Conservation (phyloP, 2,113 vertebrate species). For the Phoenicopterus ruber region DNA sequence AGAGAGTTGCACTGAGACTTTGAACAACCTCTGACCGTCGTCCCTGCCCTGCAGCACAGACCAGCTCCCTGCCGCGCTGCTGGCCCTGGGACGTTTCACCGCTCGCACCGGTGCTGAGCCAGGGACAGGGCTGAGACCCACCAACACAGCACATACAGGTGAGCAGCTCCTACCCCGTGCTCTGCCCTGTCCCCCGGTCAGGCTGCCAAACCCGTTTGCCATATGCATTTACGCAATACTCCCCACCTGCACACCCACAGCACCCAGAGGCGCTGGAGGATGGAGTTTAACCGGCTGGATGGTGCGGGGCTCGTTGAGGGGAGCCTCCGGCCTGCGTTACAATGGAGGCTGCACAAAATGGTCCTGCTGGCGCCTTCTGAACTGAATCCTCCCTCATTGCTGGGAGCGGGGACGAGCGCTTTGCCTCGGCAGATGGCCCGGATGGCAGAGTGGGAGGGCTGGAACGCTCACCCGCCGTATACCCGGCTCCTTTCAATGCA, state of each 20-base stretch:
- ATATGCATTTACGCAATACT: accelerated
- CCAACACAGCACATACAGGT: background rate
- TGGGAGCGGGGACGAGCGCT: accelerated
- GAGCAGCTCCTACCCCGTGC: background rate
- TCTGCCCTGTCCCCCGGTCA: background rate
- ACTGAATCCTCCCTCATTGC: background rate
- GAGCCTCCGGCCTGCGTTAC: background rate
- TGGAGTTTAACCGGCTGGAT: background rate
- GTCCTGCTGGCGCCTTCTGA: background rate
- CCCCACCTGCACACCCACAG: background rate
- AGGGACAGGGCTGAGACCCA: background rate
- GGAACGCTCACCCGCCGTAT: accelerated
- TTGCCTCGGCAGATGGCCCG: background rate
- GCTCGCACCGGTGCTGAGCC: background rate
- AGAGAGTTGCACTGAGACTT: background rate
- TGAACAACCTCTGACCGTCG: background rate
- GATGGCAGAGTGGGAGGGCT: background rate
- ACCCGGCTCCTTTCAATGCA: background rate
- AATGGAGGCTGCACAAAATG: background rate
- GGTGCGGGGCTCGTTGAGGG: accelerated
- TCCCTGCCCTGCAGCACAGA: background rate
- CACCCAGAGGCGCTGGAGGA: background rate
- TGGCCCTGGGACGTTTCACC: background rate
- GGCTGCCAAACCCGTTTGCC: background rate
- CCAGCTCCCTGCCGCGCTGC: background rate